Base-by-base conservation (phyloP, 2,797 vertebrate species). In the Kryptopterus vitreolus region DNA sequence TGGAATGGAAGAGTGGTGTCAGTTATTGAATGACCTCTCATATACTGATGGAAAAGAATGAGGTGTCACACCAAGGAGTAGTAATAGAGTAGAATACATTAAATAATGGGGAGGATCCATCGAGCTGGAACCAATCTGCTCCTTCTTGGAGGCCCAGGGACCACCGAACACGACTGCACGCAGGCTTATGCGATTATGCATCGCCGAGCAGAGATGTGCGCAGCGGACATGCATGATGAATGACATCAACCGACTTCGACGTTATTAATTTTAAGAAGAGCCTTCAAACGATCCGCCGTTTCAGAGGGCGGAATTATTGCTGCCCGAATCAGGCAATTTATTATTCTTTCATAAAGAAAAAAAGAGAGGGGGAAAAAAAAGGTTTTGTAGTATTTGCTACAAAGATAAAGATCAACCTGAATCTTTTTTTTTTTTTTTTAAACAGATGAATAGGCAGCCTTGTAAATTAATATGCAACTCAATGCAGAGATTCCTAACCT, bases 31-130 rank as follows among this genome's bases (percentile, higher is more conserved):
- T 93, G 92, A 91, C 92, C 91, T 87, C 88, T 88, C 88, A 84
- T 91, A 92, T 91, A 90, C 89, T 89, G 90, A 89, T 90, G 88
- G 88, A 88, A 90, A 92, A 89, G 89, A 92, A 93, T 91, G 91
- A 92, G 91, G 90, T 92, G 92, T 92, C 91, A 91, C 89, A 89
- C 91, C 86, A 91, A 89, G 80, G 91, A 90, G 88, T 90, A 88
- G 90, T 92, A 93, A 93, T 92, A 93, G 91, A 91, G 87, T 92
- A 88, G 91, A 94, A 94, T 92, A 92, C 89, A 93, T 93, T 91
- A 93, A 91, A 92, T 92, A 88, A 91, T 91, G 89, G 87, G 85
- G 87, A 91, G 89, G 86, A 88, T 88, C 87, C 87, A 87, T 65
- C 50, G 87, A 88, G 87, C 88, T 89, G 89, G 90, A 94, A 93